Evolutionary conservation across 2,797 vertebrate genomes (phyloP).

Genomic region (Halcyon badia): DNA sequence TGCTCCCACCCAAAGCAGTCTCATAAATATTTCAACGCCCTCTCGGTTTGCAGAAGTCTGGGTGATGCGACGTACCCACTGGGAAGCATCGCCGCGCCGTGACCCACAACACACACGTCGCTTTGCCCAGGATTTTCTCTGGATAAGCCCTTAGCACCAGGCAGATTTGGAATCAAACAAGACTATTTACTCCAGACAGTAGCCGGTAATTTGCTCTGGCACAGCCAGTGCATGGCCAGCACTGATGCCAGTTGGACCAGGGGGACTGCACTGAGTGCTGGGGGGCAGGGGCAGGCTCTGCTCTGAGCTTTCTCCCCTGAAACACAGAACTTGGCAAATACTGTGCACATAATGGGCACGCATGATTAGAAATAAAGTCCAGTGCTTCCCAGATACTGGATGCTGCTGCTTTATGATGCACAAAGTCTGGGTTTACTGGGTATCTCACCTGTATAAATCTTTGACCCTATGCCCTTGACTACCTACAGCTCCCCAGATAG

Average conservation of each 20-base stretch:
- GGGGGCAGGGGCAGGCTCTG: neutral
- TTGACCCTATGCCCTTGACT: neutral
- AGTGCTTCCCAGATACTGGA: neutral
- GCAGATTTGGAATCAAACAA: neutral
- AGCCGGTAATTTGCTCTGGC: neutral
- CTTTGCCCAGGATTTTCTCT: fast-evolving
- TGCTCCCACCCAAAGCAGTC: constrained; percentile 45
- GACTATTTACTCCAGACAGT: neutral
- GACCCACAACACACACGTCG: fast-evolving
- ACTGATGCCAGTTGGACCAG: fast-evolving
- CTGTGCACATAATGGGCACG: fast-evolving
- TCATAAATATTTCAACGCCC: constrained; percentile 36
- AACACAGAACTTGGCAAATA: neutral
- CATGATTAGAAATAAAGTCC: neutral
- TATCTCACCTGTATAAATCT: neutral
- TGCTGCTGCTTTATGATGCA: neutral
- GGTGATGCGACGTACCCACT: fast-evolving
- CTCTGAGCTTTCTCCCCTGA: neutral
- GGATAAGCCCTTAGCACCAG: neutral
- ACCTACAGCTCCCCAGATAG: neutral
- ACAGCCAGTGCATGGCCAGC: fast-evolving
- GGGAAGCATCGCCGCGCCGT: fast-evolving
- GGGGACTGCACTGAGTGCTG: neutral
- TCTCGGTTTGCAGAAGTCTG: neutral
- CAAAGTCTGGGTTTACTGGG: neutral